phyloP scores from a whole-genome alignment of 2,113 vertebrate species.

The Sclerurus mexicanus region DNA sequence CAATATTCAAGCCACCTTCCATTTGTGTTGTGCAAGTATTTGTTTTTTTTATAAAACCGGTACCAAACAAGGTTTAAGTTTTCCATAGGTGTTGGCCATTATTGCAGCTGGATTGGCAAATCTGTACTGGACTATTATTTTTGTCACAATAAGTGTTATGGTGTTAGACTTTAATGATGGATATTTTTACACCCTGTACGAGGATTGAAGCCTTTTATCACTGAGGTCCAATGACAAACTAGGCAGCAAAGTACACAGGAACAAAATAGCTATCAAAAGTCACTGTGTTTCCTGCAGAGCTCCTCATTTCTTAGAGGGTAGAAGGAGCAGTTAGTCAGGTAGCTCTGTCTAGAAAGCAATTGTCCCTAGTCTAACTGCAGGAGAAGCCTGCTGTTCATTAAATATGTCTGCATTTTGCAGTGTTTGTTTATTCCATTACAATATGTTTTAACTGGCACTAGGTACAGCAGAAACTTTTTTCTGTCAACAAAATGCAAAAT shows the following conservation, averaged over 20 bases:
- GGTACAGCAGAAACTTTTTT: neutral
- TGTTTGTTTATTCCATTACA: neutral
- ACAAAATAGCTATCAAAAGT: neutral
- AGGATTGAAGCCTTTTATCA: neutral
- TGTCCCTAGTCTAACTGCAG: neutral
- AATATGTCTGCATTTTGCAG: neutral
- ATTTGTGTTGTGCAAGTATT: neutral
- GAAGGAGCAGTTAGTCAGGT: neutral
- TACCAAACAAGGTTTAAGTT: neutral
- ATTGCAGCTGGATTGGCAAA: neutral
- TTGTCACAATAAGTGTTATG: neutral
- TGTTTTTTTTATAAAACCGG: neutral
- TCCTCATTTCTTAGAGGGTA: neutral
- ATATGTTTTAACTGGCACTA: neutral
- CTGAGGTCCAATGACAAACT: neutral
- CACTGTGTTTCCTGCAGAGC: neutral
- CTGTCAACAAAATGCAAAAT: neutral
- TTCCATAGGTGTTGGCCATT: neutral
- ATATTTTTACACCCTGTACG: neutral
- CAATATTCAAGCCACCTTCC: neutral
- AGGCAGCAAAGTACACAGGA: neutral
- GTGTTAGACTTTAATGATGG: neutral
- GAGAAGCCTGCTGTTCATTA: neutral
- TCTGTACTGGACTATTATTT: neutral
- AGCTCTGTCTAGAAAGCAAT: neutral